Base-by-base conservation (phyloP, 2,797 vertebrate species). In the Botia kubotai region DNA sequence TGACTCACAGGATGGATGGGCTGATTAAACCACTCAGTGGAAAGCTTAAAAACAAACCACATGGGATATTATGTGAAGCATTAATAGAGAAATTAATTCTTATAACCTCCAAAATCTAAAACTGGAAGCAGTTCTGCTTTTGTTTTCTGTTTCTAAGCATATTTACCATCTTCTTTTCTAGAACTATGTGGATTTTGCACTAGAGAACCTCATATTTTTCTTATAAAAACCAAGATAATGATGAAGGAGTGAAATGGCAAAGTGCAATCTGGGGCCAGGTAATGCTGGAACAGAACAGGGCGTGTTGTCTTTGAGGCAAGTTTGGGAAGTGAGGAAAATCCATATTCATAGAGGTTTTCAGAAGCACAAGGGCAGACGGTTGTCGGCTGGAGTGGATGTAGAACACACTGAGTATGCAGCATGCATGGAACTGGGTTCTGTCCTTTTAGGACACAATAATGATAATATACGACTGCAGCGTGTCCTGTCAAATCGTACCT, bases 11-110 rank as follows among this genome's bases (percentile, higher is more conserved):
- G 8, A 11, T 80, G 84, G 72, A 65, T 72, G 36, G 29, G 80
- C 39, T 83, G 63, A 81, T 83, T 84, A 83, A 57, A 63, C 12
- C 43, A 71, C 77, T 79, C 77, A 71, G 67, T 62, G 11, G 77
- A 71, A 19, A 79, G 76, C 76, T 52, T 63, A 11, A 71, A 26
- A 79, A 71, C 13, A 79, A 79, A 79, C 16, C 46, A 71, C 43
- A 71, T 19, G 26, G 60, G 21, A 63, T 43, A 36, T 46, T 52
- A 62, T 21, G 13, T 17, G 46, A 52, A 33, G 57, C 26, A 79
- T 21, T 68, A 48, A 58, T 19, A 68, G 6, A 68, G 11, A 77
- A 77, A 69, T 76, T 6, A 53, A 76, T 57, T 69, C 16, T 58
- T 14, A 7, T 69, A 19, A 29, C 29, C 48, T 76, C 8, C 36